These are phyloP conservation scores for Therioaphis trifolii DNA, from an alignment of 2,888 invertebrate species.

Conservation along the genomic window DNA sequence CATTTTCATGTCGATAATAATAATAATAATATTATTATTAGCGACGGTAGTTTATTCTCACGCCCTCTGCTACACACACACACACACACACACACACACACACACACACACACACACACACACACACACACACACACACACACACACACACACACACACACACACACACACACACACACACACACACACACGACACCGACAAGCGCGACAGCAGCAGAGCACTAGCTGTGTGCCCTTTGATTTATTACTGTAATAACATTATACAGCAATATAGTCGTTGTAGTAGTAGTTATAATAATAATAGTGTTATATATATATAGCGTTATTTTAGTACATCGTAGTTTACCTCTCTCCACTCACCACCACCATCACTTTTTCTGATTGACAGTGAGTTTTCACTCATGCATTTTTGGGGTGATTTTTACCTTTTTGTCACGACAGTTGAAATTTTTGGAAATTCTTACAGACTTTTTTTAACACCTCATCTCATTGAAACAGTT, in stretches of 20 bases:
- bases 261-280: background rate
- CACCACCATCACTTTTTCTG: too few species aligned
- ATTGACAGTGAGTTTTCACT: too few species aligned
- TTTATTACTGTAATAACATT: conserved; percentile 52
- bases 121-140: background rate
- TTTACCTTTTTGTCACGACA: too few species aligned
- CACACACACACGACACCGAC: background rate
- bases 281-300: background rate
- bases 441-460: too few species aligned
- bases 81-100: too few species aligned
- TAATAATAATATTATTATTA: conserved; percentile 24
- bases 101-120: background rate
- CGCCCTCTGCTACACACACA: background rate
- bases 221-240: conserved; percentile 42
- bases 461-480: too few species aligned
- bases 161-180: background rate
- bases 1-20: conserved; percentile 27
- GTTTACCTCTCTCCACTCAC: too few species aligned
- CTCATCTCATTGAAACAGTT: too few species aligned
- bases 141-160: background rate
- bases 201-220: conserved; percentile 6
- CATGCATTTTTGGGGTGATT: too few species aligned
- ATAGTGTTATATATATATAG: background rate
- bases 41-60: background rate
- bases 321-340: background rate